Percentiles rank a stretch among this genome's conserved stretches.
Evolutionary conservation across 1,140 invertebrate genomes (phyloP).

Genomic region (Eciton burchellii): DNA sequence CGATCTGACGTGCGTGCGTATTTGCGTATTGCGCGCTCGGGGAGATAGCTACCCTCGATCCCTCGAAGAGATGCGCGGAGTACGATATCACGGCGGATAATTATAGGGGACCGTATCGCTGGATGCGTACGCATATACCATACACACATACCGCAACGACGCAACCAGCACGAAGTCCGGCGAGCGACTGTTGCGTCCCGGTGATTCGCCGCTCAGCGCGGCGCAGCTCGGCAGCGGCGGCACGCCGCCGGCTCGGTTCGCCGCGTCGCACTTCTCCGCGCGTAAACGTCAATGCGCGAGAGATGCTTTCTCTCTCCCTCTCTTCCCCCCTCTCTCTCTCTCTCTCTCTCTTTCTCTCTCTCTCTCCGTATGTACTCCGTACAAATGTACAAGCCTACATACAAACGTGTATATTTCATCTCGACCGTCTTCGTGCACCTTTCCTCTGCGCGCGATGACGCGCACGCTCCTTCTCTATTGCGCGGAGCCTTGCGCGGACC

Average conservation of each 20-base stretch:
- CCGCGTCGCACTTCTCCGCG: slow-evolving; percentile 65
- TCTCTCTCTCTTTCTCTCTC: background rate
- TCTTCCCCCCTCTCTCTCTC: slow-evolving; percentile 3
- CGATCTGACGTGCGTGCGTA: background rate
- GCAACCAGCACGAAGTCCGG: slow-evolving; percentile 65
- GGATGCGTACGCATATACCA: slow-evolving; percentile 30
- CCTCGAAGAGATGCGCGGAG: background rate
- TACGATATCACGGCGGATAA: slow-evolving; percentile 7
- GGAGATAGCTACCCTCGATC: background rate
- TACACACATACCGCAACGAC: slow-evolving; percentile 39
- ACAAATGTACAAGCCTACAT: no score
- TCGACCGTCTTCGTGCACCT: background rate
- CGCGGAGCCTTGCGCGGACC: background rate
- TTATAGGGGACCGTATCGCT: slow-evolving; percentile 49
- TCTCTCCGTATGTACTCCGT: background rate
- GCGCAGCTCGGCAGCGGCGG: background rate
- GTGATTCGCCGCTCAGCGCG: slow-evolving; percentile 35
- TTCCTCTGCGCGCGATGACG: no score
- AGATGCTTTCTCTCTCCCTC: slow-evolving; percentile 34
- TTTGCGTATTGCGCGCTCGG: slow-evolving; percentile 1
- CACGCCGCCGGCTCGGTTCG: background rate
- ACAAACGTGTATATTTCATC: background rate
- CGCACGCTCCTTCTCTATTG: slow-evolving; percentile 5
- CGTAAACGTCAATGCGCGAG: slow-evolving; percentile 72
- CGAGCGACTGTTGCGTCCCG: slow-evolving; percentile 77